phyloP scores from a whole-genome alignment of 2,113 vertebrate species.

The Chlamydotis undulata region DNA sequence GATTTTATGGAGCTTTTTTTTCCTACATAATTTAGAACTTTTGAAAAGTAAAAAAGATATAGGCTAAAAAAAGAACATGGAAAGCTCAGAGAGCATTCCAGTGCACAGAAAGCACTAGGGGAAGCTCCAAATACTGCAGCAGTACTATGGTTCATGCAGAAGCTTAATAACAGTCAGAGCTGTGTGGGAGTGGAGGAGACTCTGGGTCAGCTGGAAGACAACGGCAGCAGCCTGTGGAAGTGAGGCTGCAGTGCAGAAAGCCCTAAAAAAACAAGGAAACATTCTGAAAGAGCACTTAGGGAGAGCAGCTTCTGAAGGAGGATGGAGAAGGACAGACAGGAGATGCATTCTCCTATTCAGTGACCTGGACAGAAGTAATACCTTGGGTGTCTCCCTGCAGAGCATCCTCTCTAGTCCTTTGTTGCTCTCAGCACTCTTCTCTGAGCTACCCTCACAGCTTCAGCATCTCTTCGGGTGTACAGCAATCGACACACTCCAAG shows the following conservation, averaged over 20 bases:
- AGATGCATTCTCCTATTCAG: neutral
- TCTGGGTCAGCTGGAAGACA: neutral
- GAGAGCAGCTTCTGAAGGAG: neutral
- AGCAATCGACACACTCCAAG: neutral
- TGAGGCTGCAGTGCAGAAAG: neutral
- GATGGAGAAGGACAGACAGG: neutral
- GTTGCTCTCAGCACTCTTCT: neutral
- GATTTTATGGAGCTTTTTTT: neutral
- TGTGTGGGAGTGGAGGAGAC: neutral
- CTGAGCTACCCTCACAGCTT: neutral
- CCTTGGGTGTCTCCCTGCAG: neutral
- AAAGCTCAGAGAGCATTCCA: neutral
- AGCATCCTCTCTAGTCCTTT: neutral
- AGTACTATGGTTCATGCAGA: neutral
- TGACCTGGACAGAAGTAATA: neutral
- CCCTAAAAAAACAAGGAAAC: neutral
- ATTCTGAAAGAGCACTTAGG: neutral
- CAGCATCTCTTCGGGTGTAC: neutral
- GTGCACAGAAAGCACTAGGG: neutral
- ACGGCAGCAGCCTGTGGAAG: neutral
- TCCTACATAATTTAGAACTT: constrained; percentile 2
- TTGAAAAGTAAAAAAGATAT: neutral
- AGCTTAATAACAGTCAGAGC: neutral
- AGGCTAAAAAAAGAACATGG: neutral
- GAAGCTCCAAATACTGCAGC: neutral